Evolutionary conservation across 2,113 vertebrate species (phyloP).

Genomic region (Aptenodytes forsteri): DNA sequence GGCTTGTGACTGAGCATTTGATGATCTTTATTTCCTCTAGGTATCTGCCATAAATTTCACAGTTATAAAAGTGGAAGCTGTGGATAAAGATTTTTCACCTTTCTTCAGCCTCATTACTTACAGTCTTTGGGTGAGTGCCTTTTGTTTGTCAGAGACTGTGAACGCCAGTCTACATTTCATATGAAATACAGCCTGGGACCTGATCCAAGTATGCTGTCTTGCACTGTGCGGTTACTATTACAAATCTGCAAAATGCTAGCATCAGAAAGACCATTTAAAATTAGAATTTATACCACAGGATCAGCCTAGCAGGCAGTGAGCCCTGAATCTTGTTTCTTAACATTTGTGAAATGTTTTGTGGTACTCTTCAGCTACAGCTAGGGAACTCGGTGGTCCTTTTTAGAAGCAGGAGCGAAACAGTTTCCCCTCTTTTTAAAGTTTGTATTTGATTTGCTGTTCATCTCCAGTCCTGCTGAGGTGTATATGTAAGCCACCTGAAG

Average conservation of each 20-base stretch:
- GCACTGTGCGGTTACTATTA: background rate
- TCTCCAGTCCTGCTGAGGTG: background rate
- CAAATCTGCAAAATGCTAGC: background rate
- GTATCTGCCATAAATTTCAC: background rate
- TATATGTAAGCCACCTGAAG: background rate
- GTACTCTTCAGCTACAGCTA: background rate
- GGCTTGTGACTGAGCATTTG: background rate
- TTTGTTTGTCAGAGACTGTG: background rate
- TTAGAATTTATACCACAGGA: background rate
- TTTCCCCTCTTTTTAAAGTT: background rate
- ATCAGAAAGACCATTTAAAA: background rate
- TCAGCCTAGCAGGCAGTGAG: background rate
- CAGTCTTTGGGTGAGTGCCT: conserved; percentile 63
- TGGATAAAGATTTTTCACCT: conserved; percentile 64
- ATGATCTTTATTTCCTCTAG: conserved; percentile 16
- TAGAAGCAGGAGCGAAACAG: background rate
- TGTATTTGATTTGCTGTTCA: background rate
- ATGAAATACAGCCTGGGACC: background rate
- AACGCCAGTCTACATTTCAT: background rate
- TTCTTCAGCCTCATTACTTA: conserved; percentile 63
- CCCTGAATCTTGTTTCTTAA: background rate
- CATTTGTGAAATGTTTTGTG: background rate
- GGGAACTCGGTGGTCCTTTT: background rate
- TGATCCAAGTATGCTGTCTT: background rate
- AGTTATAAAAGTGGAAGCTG: conserved; percentile 69